Base-by-base conservation (phyloP, 2,797 vertebrate genomes). In the Argyrosomus regius region DNA sequence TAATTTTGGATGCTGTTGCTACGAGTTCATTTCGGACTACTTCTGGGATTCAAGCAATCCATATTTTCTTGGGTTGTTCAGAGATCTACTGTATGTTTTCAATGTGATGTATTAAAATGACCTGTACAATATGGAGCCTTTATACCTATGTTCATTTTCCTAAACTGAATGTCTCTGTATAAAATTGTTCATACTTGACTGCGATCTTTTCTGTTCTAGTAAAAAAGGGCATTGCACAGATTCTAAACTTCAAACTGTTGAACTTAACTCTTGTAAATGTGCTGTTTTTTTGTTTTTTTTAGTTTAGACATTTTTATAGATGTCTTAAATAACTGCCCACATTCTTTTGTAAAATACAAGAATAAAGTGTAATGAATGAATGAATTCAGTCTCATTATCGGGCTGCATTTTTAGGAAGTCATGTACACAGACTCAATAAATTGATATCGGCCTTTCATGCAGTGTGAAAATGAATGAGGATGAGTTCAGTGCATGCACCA, bases 61-160 rank as follows among this genome's bases (percentile, higher is more conserved):
- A 89, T 82, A 84, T 92, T 92, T 89, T 92, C 75, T 87, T 88
- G 90, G 89, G 82, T 90, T 89, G 87, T 77, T 85, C 13, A 76
- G 57, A 72, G 22, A 80, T 68, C 31, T 67, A 4, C 28, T 77
- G 48, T 72, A 64, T 65, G 68, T 73, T 89, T 86, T 77, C 62
- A 85, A n/a, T 60, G 80, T 84, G 73, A 67, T 67, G 65, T 81
- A 75, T 85, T 68, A 61, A 85, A 85, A 84, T 67, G 22, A 85
- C 57, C 62, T 80, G 85, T 87, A 81, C 70, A 74, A 46, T 73
- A 54, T 49, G 59, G 26, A 77, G 39, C 24, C 74, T 92, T 92
- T 92, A 64, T 91, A 90, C 61, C 24, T 72, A 41, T 64, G 70
- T 78, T 78, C 9, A 41, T 83, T 90, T 88, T 87, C 70, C 71